phyloP scores from a whole-genome alignment of 2,113 vertebrate genomes.

The Burhinus bistriatus region DNA sequence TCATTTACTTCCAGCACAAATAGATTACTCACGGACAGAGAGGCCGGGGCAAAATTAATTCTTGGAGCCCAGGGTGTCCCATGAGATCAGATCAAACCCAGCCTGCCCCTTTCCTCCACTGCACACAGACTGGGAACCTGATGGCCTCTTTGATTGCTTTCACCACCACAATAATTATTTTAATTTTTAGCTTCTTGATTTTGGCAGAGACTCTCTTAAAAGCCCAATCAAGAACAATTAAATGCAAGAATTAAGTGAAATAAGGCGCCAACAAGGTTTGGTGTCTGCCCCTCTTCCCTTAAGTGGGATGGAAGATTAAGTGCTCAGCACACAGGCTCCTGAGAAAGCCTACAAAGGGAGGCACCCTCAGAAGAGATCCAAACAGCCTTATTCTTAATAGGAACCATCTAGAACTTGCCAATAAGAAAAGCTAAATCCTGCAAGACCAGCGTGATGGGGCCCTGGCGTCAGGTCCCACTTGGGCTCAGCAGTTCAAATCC shows the following conservation, averaged over 20 bases:
- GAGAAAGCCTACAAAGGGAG: not conserved
- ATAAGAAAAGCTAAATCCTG: not conserved
- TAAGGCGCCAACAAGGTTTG: not conserved
- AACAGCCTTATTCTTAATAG: constrained; percentile 15
- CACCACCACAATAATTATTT: not conserved
- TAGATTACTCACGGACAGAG: not conserved
- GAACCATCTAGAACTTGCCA: not conserved
- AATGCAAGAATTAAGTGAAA: not conserved
- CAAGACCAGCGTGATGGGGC: not conserved
- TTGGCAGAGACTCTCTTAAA: not conserved
- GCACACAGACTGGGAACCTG: not conserved
- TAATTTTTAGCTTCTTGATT: constrained; percentile 17
- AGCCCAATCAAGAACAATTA: not conserved
- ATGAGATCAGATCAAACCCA: not conserved
- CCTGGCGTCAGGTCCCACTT: not conserved
- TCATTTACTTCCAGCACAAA: constrained; percentile 15
- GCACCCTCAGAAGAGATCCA: not conserved
- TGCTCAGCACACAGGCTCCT: not conserved
- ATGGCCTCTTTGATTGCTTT: not conserved
- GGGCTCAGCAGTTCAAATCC: not conserved
- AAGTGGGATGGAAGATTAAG: not conserved
- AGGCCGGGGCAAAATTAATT: not conserved
- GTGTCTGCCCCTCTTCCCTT: not conserved
- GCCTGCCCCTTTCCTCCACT: not conserved
- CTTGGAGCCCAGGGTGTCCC: not conserved